Base-by-base conservation (phyloP, 2,888 invertebrate species). In the Netelia virgata region DNA sequence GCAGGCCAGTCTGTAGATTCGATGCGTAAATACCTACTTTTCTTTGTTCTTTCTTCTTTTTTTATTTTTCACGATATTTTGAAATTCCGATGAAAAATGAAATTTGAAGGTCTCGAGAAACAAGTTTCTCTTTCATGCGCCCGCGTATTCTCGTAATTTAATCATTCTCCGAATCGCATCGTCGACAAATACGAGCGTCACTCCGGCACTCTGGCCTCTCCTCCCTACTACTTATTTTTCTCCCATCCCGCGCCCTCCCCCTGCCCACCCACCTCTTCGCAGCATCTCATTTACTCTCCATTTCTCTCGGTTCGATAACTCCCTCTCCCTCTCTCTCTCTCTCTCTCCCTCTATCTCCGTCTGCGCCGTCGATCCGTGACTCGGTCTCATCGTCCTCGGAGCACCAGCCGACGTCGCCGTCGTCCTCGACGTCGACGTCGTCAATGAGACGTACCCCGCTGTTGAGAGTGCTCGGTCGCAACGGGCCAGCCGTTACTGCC, bases 341-440 rank as follows among this genome's bases (percentile, higher is more conserved):
- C 16, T 41, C 77, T 47, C 70, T 72, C 70, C 3, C 2, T 23
- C n/a, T n/a, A n/a, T n/a, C n/a, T n/a, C n/a, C n/a, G n/a, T n/a
- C n/a, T 63, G 28, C 68, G 3, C 47, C n/a, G 6, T 47, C 74
- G 66, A 61, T 83, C 70, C 68, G 28, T 83, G 76, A 64, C 64
- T 72, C 75, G 69, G 80, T 69, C 73, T 23, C 57, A 47, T 61
- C 69, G 77, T 69, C 69, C 77, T 77, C 77, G 77, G 36, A 8
- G 50, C 28, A 69, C 16, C 66, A 64, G 28, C 53, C 57, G 66
- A 68, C 14, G 1, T 55, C 18, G 76, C 70, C 64, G 53, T 68
- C 83, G 81, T 81, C 84, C 76, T 84, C 73, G 73, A 55, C 61
- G 50, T 55, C 63, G 76, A 28, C 78, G 85, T 59, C 85, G 68